phyloP scores from a whole-genome alignment of 2,113 vertebrate genomes.

The Canis aureus region DNA sequence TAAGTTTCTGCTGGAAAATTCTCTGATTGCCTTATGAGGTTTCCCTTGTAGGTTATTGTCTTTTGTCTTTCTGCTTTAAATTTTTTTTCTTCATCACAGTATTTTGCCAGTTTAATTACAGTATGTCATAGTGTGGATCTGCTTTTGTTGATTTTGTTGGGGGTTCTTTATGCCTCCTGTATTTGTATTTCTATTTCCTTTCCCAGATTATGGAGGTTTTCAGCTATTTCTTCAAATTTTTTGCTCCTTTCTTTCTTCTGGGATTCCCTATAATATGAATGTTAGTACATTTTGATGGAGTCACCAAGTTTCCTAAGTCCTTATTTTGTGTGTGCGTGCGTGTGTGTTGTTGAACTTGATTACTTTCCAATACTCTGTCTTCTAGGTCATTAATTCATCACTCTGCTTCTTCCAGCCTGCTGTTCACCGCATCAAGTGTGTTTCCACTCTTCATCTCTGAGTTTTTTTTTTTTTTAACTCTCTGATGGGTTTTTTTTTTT shows the following conservation, averaged over 20 bases:
- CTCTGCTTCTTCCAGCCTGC: neutral
- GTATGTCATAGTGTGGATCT: neutral
- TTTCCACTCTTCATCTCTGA: neutral
- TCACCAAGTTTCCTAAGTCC: neutral
- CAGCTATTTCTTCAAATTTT: neutral
- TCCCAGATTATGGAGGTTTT: neutral
- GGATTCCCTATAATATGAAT: neutral
- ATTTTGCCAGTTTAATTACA: neutral
- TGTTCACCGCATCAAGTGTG: neutral
- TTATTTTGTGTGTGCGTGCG: neutral
- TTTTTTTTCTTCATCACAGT: neutral
- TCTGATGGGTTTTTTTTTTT: neutral
- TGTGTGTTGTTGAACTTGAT: neutral
- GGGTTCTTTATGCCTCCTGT: neutral
- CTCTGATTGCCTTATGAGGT: neutral
- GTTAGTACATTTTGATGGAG: neutral
- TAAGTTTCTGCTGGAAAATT: neutral
- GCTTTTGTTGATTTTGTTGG: neutral
- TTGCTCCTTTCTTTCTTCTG: neutral
- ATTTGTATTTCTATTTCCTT: neutral
- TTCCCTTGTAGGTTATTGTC: neutral
- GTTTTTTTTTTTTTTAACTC: neutral
- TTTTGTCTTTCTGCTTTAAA: neutral
- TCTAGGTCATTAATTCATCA: neutral
- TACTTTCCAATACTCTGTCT: neutral